Base-by-base conservation (phyloP, 92 coral and sea anemone species). In the Epizoanthus ramosus region DNA sequence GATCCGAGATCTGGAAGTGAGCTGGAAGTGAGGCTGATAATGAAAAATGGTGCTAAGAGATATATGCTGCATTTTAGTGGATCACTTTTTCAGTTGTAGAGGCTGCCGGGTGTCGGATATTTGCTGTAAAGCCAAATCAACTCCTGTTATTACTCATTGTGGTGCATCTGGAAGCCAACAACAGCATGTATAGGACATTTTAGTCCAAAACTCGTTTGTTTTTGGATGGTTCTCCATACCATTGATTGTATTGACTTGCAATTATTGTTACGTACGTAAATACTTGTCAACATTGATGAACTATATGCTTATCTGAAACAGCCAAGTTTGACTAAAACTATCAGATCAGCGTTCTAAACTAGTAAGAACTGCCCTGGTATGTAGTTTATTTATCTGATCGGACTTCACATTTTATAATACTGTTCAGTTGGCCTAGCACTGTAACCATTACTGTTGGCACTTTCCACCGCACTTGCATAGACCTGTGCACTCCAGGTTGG, bases 391-490 rank as follows among this genome's bases (percentile, higher is more conserved):
- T 60, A 60, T 1, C 66, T 60, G 15, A 15, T n/a, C 69, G 35
- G 37, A 19, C 69, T 63, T 21, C 69, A 7, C 69, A 19, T 21
- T n/a, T 63, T 63, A 21, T 8, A 63, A 61, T 63, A 63, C 35
- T 63, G 69, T 63, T 63, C 37, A 63, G 69, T 37, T 63, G 69
- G 69, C 35, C 69, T 63, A 14, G 35, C 35, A 19, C 85, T 84
- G 88, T 74, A 63, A 50, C 80, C 71, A 85, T 69, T 77, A 63
- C 63, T 58, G 4, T 25, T 83, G 3, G 71, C 90, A 82, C 43
- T 75, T 67, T 31, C 93, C 90, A 65, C 90, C 88, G 87, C 93
- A 87, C 57, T 90, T 74, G 88, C 93, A 90, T 28, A 90, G 88
- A 24, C 91, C 84, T 50, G 93, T 84, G 86, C 93, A 87, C 58